Evolutionary conservation across 2,113 vertebrate species (phyloP).

Genomic region (Pangasianodon hypophthalmus): DNA sequence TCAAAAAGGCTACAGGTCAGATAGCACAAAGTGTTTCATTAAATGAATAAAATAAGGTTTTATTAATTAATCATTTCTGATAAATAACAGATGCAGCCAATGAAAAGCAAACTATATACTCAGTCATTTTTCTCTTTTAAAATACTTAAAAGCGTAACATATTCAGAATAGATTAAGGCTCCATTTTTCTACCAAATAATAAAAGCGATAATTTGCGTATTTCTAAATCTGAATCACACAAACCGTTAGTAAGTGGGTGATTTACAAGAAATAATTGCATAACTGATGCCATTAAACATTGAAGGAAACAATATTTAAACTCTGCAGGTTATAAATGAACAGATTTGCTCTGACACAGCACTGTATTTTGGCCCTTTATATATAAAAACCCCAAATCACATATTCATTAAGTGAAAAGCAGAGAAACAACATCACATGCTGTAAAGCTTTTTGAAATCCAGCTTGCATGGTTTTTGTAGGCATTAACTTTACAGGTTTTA

Average conservation of each 20-base stretch:
- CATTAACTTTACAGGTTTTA: not conserved
- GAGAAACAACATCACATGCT: not conserved
- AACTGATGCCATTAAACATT: not conserved
- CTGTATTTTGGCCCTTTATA: not conserved
- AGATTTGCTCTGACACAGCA: not conserved
- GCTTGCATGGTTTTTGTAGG: not conserved
- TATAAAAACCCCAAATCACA: not conserved
- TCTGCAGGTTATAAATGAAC: not conserved
- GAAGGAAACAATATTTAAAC: not conserved
- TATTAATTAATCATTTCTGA: not conserved
- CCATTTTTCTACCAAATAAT: not conserved
- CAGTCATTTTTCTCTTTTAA: not conserved
- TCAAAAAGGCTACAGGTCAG: not conserved
- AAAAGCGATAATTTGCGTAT: not conserved
- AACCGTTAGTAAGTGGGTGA: not conserved
- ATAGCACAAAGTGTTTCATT: not conserved
- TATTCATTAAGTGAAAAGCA: not conserved
- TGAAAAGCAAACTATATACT: not conserved
- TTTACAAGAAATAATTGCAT: not conserved
- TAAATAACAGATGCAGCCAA: not conserved
- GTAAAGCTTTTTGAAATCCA: not conserved
- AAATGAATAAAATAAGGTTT: not conserved
- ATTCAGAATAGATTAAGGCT: not conserved
- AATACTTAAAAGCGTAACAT: not conserved
- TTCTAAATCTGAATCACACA: not conserved